Evolutionary conservation across 2,888 invertebrate species (phyloP).

Genomic region (Lithophane socia): DNA sequence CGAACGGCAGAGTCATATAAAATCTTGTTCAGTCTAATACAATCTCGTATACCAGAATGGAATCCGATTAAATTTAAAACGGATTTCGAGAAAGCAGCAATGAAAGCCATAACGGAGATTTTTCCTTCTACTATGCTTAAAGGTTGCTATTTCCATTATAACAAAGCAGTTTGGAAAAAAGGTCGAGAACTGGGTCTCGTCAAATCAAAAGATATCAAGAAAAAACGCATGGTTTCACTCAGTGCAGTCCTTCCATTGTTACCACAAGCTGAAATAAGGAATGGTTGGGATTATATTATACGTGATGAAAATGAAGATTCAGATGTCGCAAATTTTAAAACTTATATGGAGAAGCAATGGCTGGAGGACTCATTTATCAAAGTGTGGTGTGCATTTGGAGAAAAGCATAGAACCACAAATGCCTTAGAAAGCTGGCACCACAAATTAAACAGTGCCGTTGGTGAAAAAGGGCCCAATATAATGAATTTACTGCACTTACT

Average conservation of each 20-base stretch:
- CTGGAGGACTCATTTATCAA: background rate
- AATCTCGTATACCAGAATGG: background rate
- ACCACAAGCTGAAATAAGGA: conserved; percentile 10
- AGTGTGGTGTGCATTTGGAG: conserved; percentile 13
- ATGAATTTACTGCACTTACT: conserved; percentile 8
- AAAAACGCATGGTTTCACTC: background rate
- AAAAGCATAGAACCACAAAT: conserved; percentile 15
- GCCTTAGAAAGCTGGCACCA: conserved; percentile 6
- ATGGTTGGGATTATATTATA: background rate
- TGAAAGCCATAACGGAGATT: background rate
- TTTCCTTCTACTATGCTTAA: conserved; percentile 1
- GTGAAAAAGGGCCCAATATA: conserved; percentile 3
- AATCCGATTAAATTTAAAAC: conserved; percentile 12
- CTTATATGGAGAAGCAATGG: conserved; percentile 15
- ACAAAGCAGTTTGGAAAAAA: conserved; percentile 13
- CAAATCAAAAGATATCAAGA: background rate
- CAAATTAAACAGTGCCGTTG: conserved; percentile 9
- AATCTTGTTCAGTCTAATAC: conserved; percentile 11
- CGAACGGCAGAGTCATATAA: conserved; percentile 10
- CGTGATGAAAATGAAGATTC: conserved; percentile 11
- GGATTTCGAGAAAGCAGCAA: conserved; percentile 19
- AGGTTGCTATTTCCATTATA: conserved; percentile 13
- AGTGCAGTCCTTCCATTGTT: background rate
- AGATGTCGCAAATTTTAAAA: conserved; percentile 1
- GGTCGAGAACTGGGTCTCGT: background rate